phyloP scores from a whole-genome alignment of 2,888 invertebrate genomes.

The Charanyca ferruginea region DNA sequence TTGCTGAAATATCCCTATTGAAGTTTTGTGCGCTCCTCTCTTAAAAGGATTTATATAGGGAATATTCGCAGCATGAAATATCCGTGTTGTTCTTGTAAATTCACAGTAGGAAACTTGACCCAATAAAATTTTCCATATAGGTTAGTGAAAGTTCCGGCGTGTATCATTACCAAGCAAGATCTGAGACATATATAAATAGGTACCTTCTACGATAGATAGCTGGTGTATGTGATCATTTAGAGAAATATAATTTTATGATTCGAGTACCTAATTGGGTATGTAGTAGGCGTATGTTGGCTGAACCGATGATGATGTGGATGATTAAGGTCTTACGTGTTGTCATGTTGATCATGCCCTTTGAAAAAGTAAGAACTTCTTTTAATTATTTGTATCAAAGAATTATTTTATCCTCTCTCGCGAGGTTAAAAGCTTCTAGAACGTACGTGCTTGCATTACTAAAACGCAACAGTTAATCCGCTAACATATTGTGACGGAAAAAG shows the following conservation, averaged over 20 bases:
- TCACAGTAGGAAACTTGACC: slow-evolving; percentile 54
- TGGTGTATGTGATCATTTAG: neutral
- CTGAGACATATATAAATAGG: neutral
- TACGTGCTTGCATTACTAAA: slow-evolving; percentile 33
- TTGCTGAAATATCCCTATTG: slow-evolving; percentile 40
- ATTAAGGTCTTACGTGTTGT: neutral
- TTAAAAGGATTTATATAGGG: slow-evolving; percentile 31
- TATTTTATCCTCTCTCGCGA: slow-evolving; percentile 1
- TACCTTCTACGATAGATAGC: neutral
- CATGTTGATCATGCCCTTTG: neutral
- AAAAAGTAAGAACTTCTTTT: neutral
- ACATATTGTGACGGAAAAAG: slow-evolving; percentile 24
- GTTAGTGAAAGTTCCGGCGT: slow-evolving; percentile 25
- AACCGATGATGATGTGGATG: too few species aligned
- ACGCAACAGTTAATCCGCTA: slow-evolving; percentile 27
- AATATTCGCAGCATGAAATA: slow-evolving; percentile 30
- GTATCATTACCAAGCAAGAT: neutral
- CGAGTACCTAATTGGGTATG: neutral
- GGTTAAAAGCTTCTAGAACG: slow-evolving; percentile 6
- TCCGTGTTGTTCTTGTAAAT: slow-evolving; percentile 47
- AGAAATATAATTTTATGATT: neutral
- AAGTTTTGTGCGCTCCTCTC: slow-evolving; percentile 42
- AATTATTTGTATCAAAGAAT: slow-evolving; percentile 3
- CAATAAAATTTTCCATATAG: slow-evolving; percentile 36
- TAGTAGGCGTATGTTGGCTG: neutral